These are phyloP conservation scores for Cygnus atratus DNA, from an alignment of 2,113 vertebrate genomes.

Conservation along the genomic window DNA sequence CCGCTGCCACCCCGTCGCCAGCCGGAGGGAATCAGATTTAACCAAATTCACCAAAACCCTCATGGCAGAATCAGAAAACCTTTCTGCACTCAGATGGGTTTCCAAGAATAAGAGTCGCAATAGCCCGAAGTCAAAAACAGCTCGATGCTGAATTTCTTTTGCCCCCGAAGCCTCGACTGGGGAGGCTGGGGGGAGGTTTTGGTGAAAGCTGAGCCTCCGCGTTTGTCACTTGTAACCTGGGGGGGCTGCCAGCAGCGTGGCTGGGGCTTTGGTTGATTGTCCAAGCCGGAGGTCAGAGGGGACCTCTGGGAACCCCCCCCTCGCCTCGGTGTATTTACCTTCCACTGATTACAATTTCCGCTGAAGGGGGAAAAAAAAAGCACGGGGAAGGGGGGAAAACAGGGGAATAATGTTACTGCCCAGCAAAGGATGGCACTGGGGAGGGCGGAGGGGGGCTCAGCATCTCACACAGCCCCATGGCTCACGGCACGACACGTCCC, in stretches of 20 bases:
- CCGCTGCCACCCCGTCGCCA: background rate
- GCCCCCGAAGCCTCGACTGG: background rate
- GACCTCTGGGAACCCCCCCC: background rate
- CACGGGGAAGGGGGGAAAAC: background rate
- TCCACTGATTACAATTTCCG: conserved; percentile 54
- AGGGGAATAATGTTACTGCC: background rate
- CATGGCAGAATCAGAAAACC: background rate
- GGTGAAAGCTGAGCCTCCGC: background rate
- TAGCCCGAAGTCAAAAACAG: background rate
- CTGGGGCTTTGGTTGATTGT: background rate
- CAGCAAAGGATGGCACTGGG: background rate
- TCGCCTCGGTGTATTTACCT: background rate
- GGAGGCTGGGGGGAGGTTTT: background rate
- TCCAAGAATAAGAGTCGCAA: background rate
- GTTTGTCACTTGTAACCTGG: background rate
- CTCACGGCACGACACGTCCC: background rate
- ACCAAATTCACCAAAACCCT: background rate
- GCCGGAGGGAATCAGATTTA: accelerated
- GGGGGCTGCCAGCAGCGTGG: background rate
- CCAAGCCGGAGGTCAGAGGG: background rate
- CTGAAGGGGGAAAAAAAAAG: background rate
- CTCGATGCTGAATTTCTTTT: background rate
- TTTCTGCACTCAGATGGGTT: accelerated
- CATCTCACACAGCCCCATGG: background rate
- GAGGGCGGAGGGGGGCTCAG: background rate